A percentile compares a stretch with the other conserved stretches of the same genome.
phyloP scores from a whole-genome alignment of 2,797 vertebrate species.

The Helarctos malayanus region DNA sequence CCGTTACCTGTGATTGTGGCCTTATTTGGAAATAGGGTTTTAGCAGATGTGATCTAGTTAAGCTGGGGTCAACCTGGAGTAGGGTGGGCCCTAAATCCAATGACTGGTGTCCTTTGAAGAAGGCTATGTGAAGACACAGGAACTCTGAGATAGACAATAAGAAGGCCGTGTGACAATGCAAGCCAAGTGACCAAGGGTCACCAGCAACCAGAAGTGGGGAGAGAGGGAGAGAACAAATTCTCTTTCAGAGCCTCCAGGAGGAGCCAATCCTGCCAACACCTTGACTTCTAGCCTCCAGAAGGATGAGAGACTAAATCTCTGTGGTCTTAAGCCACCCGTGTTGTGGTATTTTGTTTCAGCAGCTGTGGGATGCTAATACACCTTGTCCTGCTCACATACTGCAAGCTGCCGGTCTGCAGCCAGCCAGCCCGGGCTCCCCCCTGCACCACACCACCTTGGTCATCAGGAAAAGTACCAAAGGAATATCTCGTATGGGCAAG shows the following conservation, averaged over 20 bases:
- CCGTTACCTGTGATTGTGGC: background rate
- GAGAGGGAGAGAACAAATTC: background rate
- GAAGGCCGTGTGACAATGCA: background rate
- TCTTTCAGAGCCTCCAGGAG: background rate
- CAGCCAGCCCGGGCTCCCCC: fast-evolving
- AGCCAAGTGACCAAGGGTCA: background rate
- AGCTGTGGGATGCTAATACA: background rate
- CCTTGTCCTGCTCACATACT: background rate
- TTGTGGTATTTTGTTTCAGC: fast-evolving
- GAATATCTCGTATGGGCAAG: background rate
- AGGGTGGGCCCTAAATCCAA: background rate
- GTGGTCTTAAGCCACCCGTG: background rate
- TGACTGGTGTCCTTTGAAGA: background rate
- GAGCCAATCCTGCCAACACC: background rate
- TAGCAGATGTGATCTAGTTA: background rate
- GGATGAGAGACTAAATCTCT: background rate
- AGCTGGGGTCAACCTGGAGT: background rate
- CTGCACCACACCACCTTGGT: background rate
- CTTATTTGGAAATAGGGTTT: background rate
- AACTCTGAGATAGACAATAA: background rate
- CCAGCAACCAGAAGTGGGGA: background rate
- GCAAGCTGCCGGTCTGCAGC: background rate
- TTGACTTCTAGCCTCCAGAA: background rate
- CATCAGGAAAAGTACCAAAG: background rate
- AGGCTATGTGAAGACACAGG: background rate